Evolutionary conservation across 2,797 vertebrate species (phyloP), one percentile per base, ranked within the genome.

Genomic region (Myiothlypis chrysogaster): DNA sequence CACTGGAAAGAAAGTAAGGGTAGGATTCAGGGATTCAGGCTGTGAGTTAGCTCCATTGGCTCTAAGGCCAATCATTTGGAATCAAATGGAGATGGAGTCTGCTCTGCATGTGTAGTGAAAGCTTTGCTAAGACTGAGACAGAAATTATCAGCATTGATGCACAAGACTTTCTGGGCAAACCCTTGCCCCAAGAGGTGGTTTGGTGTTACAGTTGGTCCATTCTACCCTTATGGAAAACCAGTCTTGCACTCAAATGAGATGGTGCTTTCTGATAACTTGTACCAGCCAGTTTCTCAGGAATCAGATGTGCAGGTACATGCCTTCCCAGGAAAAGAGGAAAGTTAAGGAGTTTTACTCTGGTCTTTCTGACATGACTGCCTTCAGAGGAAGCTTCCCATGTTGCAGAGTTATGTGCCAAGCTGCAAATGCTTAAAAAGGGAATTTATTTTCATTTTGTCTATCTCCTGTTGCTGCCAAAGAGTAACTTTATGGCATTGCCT

Each of bases 361-460:
- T 60, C 24, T 63, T 72, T 72, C 52, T 79, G 44, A 50, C 8
- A 9, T 43, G 60, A 63, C 9, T 0, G 9, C 8, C 17, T 22
- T 70, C 3, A 4, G 35, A 73, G 46, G 39, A 59, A 82, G 18
- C 34, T 82, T 83, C 30, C 19, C 0, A 0, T 8, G 1, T 27
- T 55, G 32, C 34, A 21, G 37, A 41, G 17, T 34, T 44, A 39
- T 0, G 0, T 60, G 20, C 43, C 1, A 8, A 83, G 12, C 46
- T 78, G 44, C 0, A 0, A 28, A 19, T 0, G 0, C 30, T 5
- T 27, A 68, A 43, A 47, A 83, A 34, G 30, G 39, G 56, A 5
- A 30, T 73, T 73, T 64, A 2, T 65, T 57, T 83, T 68, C 28
- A 14, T 34, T 44, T 47, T 32, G 14, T 27, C 23, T 68, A 15